Base-by-base conservation (phyloP, 2,888 invertebrate species). In the Eupithecia tripunctaria region DNA sequence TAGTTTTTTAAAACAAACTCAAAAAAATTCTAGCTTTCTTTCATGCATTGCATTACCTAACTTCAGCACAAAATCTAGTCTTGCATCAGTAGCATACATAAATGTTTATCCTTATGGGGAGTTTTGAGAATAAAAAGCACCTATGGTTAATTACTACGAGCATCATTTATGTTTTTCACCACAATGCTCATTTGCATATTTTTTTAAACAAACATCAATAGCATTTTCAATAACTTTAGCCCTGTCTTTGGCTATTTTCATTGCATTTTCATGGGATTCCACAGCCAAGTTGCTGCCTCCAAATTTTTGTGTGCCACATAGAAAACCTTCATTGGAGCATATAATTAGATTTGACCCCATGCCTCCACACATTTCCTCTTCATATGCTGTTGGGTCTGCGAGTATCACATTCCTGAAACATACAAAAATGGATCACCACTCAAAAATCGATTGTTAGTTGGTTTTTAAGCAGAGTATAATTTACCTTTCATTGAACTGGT, bases 311-410 rank as follows among this genome's bases (percentile, higher is more conserved):
- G 96, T 92, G 69, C 95, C 96, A 88, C 96, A 96, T 18, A 96
- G 86, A 65, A 95, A 91, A n/a, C 94, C 93, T 76, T 96, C 95
- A 79, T 96, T 96, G 77, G 96, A 95, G 64, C 96, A 96, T 62
- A 97, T 91, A 71, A 96, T 96, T 68, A 97, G 86, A 79, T 95
- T 95, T n/a, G 95, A 89, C 59, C 94, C 93, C 64, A 87, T 82
- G n/a, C 96, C 96, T 70, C 96, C 95, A 82, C 96, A 96, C 80
- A 97, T 95, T 79, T 95, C 95, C 92, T 98, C 98, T 92, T 98
- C 98, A 89, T 97, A 97, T n/a, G 95, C 91, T 51, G 97, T 96
- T 41, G 98, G 98, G 89, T 98, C 98, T n/a, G 95, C 95, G 78
- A 97, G 86, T 65, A 97, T 88, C 47, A 96, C 90, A 80, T 95